phyloP scores from a whole-genome alignment of 2,797 vertebrate genomes.

The Darevskia nairensis region DNA sequence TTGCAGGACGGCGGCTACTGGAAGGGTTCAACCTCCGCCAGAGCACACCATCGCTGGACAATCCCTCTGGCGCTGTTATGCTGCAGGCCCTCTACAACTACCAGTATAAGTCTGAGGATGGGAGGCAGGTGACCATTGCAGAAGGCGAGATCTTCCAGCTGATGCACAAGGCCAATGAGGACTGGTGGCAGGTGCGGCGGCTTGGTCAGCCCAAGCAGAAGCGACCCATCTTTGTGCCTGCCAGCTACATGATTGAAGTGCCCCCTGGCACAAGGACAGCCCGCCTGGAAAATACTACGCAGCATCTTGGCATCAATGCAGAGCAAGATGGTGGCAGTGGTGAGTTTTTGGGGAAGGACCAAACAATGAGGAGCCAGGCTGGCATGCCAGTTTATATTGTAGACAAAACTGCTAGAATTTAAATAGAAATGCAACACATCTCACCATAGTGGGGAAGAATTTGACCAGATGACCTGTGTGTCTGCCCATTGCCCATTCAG shows the following conservation, averaged over 20 bases:
- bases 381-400: neutral
- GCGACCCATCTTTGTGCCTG: slow-evolving; percentile 88
- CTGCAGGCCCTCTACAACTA: slow-evolving; percentile 89
- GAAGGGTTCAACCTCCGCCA: slow-evolving; percentile 67
- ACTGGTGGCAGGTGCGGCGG: slow-evolving; percentile 92
- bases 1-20: slow-evolving; percentile 83
- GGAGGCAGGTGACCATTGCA: slow-evolving; percentile 84
- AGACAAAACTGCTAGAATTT: neutral
- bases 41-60: slow-evolving; percentile 36
- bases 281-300: rapidly evolving
- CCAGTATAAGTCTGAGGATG: slow-evolving; percentile 83
- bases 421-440: neutral
- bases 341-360: neutral
- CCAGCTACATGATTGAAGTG: slow-evolving; percentile 87
- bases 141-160: slow-evolving; percentile 90
- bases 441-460: neutral
- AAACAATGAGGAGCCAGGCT: neutral
- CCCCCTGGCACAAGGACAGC: slow-evolving; percentile 37
- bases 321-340: neutral
- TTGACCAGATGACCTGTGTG: neutral
- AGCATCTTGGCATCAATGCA: neutral
- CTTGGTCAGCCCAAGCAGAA: slow-evolving; percentile 81
- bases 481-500: no score
- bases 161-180: slow-evolving; percentile 86
- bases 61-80: slow-evolving; percentile 75